Evolutionary conservation across 2,888 invertebrate genomes (phyloP), one percentile per base, ranked within the genome.

Genomic region (Dendrolimus pini): DNA sequence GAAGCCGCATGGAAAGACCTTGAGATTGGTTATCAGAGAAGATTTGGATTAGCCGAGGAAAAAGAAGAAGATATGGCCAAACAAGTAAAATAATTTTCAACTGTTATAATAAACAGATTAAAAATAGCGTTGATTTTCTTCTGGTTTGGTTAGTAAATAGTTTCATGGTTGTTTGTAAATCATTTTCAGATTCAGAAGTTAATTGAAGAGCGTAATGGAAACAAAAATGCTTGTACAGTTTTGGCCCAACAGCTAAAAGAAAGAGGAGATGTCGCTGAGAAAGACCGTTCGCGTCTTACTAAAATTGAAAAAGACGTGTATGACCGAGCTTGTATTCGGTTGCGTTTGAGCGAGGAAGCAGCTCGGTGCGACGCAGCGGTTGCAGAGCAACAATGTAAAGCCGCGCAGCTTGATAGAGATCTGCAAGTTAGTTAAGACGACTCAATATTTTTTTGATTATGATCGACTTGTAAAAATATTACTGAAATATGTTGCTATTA

Each of bases 1-100:
- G 89, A 89, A 64, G 63, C 69, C 0, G 85, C 89, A 1, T 90
- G 90, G 90, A 76, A 67, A 18, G 86, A 89, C 53, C 74, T 90
- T 1, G 90, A 90, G 64, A 55, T 62, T 0, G 83, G 85, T 10
- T 89, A 83, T 65, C 80, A 83, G 64, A 69, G 83, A 9, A 75
- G 85, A 10, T 69, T 89, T 9, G 41, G 58, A 3, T 64, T 74
- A 0, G 75, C 82, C 2, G 65, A 74, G 14, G 88, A 89, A 59
- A 86, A 83, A 58, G 86, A 85, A 66, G 75, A 79, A 0, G 82
- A 83, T 52, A 60, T 84, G 7, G 59, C 67, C 3, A 80, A 72
- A 70, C 78, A 83, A 70, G 89, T 85, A 13, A 58, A n/a, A 41
- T 55, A 1, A 10, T 56, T 30, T 41, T 53, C 0, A 7, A 8